These are phyloP conservation scores for Macrochelys suwanniensis DNA, from an alignment of 2,797 vertebrate genomes.

Conservation along the genomic window DNA sequence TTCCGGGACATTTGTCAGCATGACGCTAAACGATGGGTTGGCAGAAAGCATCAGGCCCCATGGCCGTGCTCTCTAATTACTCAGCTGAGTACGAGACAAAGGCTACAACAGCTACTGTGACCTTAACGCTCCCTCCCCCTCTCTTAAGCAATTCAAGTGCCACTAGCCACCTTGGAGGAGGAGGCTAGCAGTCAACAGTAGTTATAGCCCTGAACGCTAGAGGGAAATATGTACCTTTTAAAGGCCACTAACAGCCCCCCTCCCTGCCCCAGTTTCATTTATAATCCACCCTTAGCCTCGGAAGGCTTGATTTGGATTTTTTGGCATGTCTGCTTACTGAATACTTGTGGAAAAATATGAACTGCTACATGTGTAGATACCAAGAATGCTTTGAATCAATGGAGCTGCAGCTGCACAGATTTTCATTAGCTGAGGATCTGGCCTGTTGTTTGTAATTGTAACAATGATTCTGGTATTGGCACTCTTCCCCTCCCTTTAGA, in stretches of 20 bases:
- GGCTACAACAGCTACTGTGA: neutral
- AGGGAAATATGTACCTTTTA: neutral
- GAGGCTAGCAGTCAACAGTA: neutral
- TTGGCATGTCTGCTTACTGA: neutral
- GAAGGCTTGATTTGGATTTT: neutral
- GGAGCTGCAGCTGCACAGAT: neutral
- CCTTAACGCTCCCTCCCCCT: accelerated
- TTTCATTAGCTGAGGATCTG: neutral
- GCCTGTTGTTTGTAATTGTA: neutral
- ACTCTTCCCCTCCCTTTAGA: neutral
- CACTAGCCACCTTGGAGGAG: accelerated
- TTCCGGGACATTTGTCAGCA: constrained; percentile 9
- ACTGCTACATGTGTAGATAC: neutral
- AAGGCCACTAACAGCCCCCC: neutral
- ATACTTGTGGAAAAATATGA: neutral
- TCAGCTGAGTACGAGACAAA: neutral
- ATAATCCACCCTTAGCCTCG: neutral
- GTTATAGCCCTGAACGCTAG: neutral
- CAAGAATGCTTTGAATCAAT: neutral
- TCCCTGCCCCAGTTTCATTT: neutral
- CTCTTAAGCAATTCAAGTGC: accelerated
- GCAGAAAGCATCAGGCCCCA: neutral
- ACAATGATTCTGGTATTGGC: neutral
- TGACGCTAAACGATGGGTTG: neutral
- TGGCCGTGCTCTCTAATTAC: neutral